Conservation (phyloP, 2,797 vertebrate genomes). For the Onychomys arenicola region DNA sequence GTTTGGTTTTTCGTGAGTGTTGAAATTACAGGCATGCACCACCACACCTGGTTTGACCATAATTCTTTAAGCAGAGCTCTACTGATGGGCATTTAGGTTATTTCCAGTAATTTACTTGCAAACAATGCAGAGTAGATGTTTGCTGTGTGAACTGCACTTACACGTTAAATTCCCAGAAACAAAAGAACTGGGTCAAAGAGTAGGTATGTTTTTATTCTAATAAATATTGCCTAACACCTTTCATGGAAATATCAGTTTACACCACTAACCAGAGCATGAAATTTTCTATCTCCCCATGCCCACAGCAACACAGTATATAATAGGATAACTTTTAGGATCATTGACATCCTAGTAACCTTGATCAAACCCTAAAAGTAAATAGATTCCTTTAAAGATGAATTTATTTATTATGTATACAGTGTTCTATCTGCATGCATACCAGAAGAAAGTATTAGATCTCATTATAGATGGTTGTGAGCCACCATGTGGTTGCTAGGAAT, state of each 20-base stretch:
- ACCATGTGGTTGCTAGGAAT: no score
- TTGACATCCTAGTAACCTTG: background rate
- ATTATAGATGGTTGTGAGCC: no score
- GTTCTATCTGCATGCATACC: no score
- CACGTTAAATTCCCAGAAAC: constrained; percentile 58
- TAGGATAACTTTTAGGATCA: constrained; percentile 16
- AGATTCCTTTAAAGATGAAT: no score
- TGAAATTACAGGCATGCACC: background rate
- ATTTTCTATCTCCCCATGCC: constrained; percentile 4
- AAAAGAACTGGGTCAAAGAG: constrained; percentile 57
- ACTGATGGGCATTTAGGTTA: constrained; percentile 14
- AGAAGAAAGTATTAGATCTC: no score
- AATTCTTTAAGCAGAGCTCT: background rate
- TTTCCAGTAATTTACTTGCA: constrained; percentile 50
- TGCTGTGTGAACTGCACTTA: constrained; percentile 22
- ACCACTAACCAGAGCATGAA: background rate
- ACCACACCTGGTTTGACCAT: background rate
- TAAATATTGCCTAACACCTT: constrained; percentile 55
- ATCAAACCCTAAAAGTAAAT: constrained; percentile 30
- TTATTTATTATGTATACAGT: no score
- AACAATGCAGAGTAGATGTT: constrained; percentile 12
- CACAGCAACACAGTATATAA: background rate
- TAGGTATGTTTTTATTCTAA: constrained; percentile 65
- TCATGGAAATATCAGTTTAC: constrained; percentile 47
- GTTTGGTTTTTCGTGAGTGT: background rate